These are phyloP conservation scores for human DNA, from an alignment of 2,113 vertebrate species.

Conservation along the genomic window DNA sequence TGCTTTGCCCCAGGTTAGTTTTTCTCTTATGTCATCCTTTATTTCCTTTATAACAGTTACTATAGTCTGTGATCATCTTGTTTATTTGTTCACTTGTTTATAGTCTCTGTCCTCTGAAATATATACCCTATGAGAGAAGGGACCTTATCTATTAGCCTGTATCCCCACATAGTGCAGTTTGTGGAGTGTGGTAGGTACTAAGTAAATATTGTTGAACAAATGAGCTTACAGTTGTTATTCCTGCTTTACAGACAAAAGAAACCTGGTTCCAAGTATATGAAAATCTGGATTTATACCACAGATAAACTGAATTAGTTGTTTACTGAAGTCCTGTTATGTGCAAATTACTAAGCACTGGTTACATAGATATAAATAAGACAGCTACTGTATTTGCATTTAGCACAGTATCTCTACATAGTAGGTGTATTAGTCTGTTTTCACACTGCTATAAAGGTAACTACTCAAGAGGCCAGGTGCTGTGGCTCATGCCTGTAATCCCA, in stretches of 20 bases:
- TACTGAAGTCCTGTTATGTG: not conserved
- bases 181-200: not conserved
- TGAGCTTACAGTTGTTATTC: not conserved
- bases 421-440: not conserved
- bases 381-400: not conserved
- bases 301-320: not conserved
- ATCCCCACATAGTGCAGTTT: not conserved
- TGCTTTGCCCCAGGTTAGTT: not conserved
- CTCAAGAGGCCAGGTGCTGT: too few species aligned
- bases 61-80: not conserved
- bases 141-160: not conserved
- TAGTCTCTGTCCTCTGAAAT: not conserved
- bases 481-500: too few species aligned
- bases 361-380: not conserved
- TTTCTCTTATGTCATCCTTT: not conserved
- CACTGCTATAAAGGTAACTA: too few species aligned
- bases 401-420: not conserved
- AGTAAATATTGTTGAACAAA: not conserved
- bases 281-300: not conserved
- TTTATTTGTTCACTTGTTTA: not conserved
- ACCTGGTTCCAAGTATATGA: not conserved
- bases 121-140: not conserved
- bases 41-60: not conserved
- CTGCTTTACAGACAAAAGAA: slow-evolving; percentile 29
- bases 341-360: not conserved